Conservation (phyloP, 2,113 vertebrate species). For the Mirza zaza region DNA sequence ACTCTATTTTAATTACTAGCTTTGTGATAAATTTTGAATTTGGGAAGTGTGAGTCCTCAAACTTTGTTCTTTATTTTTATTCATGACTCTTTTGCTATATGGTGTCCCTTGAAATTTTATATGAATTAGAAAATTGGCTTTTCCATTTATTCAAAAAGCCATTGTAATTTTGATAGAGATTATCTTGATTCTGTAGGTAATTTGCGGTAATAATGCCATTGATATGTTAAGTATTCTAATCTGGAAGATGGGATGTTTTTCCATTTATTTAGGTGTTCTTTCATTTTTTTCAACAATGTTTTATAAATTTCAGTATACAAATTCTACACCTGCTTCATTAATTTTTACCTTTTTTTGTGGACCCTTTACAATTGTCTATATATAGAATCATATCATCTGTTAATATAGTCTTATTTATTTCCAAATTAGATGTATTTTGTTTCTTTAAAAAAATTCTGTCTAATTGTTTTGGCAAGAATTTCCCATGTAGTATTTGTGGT, state of each 20-base stretch:
- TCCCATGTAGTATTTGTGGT: not conserved
- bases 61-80: not conserved
- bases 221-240: not conserved
- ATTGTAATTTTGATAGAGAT: not conserved
- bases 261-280: not conserved
- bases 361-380: not conserved
- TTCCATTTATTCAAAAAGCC: not conserved
- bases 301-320: not conserved
- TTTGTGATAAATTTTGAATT: not conserved
- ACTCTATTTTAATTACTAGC: not conserved
- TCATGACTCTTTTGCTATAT: not conserved
- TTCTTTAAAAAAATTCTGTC: not conserved
- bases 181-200: not conserved
- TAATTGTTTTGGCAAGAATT: not conserved
- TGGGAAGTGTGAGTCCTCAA: not conserved
- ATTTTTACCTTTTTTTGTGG: not conserved
- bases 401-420: not conserved
- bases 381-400: not conserved
- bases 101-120: not conserved
- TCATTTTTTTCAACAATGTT: not conserved
- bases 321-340: not conserved
- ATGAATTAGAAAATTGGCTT: not conserved
- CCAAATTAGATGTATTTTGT: not conserved
- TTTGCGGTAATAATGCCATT: no score
- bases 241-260: not conserved